Percentiles rank a stretch among this genome's conserved stretches.
These are phyloP conservation scores for Drosophila sulfurigaster DNA, from an alignment of 1,140 invertebrate genomes.

Conservation along the genomic window DNA sequence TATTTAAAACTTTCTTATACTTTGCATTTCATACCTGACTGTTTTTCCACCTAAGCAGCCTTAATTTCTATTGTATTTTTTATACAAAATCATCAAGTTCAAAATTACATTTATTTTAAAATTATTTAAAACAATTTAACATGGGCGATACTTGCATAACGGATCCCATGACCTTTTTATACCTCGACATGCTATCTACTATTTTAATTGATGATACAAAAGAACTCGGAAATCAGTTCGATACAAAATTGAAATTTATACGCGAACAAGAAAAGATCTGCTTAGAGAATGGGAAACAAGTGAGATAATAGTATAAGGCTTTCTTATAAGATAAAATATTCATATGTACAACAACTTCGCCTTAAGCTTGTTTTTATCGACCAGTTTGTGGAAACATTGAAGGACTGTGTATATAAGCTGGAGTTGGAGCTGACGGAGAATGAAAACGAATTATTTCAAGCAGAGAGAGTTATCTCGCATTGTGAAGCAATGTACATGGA, in stretches of 20 bases:
- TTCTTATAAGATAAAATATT: not conserved
- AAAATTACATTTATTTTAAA: conserved; percentile 1
- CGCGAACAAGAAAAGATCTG: conserved; percentile 39
- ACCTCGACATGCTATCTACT: conserved; percentile 46
- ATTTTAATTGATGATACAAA: conserved; percentile 37
- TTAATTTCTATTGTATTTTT: too few species aligned
- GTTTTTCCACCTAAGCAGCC: not conserved
- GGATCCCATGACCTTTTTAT: conserved; percentile 48
- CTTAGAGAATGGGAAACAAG: conserved; percentile 45
- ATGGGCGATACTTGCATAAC: conserved; percentile 34
- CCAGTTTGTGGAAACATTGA: conserved; percentile 31
- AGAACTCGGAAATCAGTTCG: conserved; percentile 48
- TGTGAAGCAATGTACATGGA: conserved; percentile 12
- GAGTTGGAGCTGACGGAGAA: conserved; percentile 56
- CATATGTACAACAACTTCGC: not conserved
- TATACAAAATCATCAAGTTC: not conserved
- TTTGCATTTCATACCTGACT: not conserved
- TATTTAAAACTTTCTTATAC: not conserved
- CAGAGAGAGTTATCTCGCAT: conserved; percentile 16
- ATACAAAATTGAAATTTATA: conserved; percentile 45
- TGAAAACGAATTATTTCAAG: conserved; percentile 31
- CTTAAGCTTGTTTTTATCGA: conserved; percentile 14
- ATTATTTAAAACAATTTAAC: conserved; percentile 5
- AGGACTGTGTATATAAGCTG: conserved; percentile 13
- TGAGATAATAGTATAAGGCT: conserved; percentile 8